Conservation (phyloP, 2,113 vertebrate species). For the Larimichthys polyactis region DNA sequence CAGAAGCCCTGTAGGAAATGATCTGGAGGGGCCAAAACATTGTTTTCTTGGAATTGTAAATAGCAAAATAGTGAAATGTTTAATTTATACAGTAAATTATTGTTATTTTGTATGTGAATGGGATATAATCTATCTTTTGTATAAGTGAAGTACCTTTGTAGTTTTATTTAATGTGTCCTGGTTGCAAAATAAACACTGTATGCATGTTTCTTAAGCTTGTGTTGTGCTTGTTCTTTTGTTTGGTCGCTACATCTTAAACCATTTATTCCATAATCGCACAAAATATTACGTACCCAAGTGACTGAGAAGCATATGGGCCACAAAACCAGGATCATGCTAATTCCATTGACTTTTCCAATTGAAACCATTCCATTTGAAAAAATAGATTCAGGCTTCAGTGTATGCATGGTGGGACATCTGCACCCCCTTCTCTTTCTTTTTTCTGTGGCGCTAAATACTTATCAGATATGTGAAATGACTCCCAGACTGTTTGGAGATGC, state of each 20-base stretch:
- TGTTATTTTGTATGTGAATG: conserved; percentile 87
- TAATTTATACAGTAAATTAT: conserved; percentile 92
- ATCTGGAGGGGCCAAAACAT: conserved; percentile 52
- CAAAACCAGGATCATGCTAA: conserved; percentile 33
- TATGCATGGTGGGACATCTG: conserved; percentile 41
- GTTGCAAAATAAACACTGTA: conserved; percentile 87
- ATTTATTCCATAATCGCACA: conserved; percentile 18
- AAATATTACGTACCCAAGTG: neutral
- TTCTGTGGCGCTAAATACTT: conserved; percentile 49
- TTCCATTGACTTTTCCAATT: conserved; percentile 22
- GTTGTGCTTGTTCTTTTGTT: conserved; percentile 43
- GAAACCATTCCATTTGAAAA: conserved; percentile 14
- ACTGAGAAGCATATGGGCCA: conserved; percentile 14
- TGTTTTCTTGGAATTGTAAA: conserved; percentile 84
- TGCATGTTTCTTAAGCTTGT: conserved; percentile 85
- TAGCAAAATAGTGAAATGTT: conserved; percentile 83
- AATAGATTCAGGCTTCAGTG: conserved; percentile 13
- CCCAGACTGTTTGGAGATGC: conserved; percentile 70
- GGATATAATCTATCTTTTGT: conserved; percentile 88
- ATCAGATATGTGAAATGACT: conserved; percentile 78
- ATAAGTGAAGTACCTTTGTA: conserved; percentile 86
- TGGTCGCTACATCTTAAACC: conserved; percentile 8
- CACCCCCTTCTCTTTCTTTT: neutral
- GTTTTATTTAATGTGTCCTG: conserved; percentile 88
- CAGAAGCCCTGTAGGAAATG: conserved; percentile 42